Conservation (phyloP, 1,140 invertebrate species). For the Drosophila orosa region DNA sequence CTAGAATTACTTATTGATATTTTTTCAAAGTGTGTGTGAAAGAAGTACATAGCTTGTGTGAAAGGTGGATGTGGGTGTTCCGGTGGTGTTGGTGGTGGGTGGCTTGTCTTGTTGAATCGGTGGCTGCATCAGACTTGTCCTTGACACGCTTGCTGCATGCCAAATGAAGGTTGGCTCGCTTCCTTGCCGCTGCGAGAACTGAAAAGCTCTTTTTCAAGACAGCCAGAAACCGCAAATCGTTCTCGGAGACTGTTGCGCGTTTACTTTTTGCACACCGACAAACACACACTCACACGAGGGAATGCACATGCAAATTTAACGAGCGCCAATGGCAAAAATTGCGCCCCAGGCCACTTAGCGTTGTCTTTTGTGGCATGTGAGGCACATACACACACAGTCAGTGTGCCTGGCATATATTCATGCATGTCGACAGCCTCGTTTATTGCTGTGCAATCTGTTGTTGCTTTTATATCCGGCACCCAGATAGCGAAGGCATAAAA, state of each 20-base stretch:
- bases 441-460: constrained; percentile 59
- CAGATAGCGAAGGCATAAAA: constrained; percentile 63
- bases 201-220: constrained; percentile 41
- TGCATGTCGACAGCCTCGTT: constrained; percentile 43
- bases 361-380: constrained; percentile 66
- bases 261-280: constrained; percentile 51
- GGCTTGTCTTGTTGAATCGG: constrained; percentile 22
- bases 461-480: constrained; percentile 62
- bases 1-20: neutral
- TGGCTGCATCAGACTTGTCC: constrained; percentile 59
- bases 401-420: constrained; percentile 19
- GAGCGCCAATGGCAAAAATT: constrained; percentile 75
- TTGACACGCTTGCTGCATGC: constrained; percentile 74
- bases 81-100: neutral
- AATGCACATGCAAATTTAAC: constrained; percentile 78
- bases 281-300: constrained; percentile 1
- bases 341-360: constrained; percentile 71
- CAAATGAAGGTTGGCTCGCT: constrained; percentile 65
- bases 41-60: constrained; percentile 1
- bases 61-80: neutral
- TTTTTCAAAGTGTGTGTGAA: constrained; percentile 8
- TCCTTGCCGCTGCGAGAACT: constrained; percentile 20
- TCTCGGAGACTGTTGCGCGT: constrained; percentile 69
- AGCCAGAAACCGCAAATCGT: constrained; percentile 56
- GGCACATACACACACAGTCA: constrained; percentile 13